Evolutionary conservation across 2,888 invertebrate species (phyloP).

Genomic region (Ceratothoa steindachneri): DNA sequence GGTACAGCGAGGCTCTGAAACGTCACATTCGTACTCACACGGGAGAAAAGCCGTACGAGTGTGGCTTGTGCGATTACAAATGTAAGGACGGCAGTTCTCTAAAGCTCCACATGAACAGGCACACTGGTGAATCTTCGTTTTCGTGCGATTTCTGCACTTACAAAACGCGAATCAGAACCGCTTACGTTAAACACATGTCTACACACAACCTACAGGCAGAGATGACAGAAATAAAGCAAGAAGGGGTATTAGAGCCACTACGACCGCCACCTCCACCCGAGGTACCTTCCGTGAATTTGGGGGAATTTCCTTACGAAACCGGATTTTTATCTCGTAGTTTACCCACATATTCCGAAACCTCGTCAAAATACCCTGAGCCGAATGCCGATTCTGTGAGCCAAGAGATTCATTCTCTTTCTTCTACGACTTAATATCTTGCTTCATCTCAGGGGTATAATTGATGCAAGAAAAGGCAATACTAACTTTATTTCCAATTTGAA

Average conservation of each 20-base stretch:
- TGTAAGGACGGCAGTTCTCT: slow-evolving; percentile 28
- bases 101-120: slow-evolving; percentile 26
- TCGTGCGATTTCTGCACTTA: background rate
- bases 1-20: slow-evolving; percentile 36
- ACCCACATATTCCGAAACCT: no score
- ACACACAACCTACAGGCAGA: background rate
- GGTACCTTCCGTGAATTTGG: background rate
- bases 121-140: slow-evolving; percentile 1
- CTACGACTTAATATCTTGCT: no score
- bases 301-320: background rate
- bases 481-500: no score
- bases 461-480: no score
- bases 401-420: no score
- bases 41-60: slow-evolving; percentile 29
- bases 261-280: background rate
- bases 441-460: no score
- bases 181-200: background rate
- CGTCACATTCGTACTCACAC: slow-evolving; percentile 33
- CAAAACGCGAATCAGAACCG: background rate
- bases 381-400: no score
- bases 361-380: no score
- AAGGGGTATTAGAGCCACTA: background rate
- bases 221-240: background rate
- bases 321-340: background rate
- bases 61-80: slow-evolving; percentile 30